Evolutionary conservation across 2,797 vertebrate species (phyloP).

Genomic region (Phyllotis vaccarum): DNA sequence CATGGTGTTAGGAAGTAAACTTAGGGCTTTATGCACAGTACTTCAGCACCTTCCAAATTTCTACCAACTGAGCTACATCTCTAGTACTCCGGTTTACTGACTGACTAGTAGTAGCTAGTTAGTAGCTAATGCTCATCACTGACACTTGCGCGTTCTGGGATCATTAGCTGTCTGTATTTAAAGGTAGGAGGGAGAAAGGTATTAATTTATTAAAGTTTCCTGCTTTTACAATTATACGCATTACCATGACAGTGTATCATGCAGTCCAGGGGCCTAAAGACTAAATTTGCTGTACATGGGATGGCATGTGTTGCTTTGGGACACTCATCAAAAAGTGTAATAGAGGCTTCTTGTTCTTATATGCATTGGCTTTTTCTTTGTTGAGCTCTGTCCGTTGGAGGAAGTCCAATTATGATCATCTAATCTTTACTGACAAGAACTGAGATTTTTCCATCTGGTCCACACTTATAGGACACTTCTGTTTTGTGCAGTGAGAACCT

Average conservation of each 20-base stretch:
- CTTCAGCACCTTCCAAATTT: background rate
- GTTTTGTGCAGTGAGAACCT: background rate
- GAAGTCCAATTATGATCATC: background rate
- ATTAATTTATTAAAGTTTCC: background rate
- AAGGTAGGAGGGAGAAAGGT: background rate
- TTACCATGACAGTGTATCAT: background rate
- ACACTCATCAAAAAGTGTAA: background rate
- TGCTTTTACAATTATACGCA: conserved; percentile 13
- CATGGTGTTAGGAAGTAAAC: background rate
- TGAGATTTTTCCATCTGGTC: conserved; percentile 25
- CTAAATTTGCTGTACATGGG: background rate
- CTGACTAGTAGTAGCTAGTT: too few species aligned
- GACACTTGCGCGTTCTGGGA: background rate
- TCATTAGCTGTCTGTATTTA: background rate
- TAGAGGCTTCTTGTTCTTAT: background rate
- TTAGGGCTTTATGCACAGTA: background rate
- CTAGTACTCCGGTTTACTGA: background rate
- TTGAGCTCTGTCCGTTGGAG: conserved; percentile 38
- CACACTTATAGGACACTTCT: background rate
- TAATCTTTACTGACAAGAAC: conserved; percentile 17
- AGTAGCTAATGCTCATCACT: background rate
- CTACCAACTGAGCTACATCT: background rate
- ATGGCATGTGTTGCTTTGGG: background rate
- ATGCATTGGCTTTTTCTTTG: conserved; percentile 20
- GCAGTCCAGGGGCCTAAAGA: background rate